These are phyloP conservation scores for Neomonachus schauinslandi DNA, from an alignment of 2,113 vertebrate genomes.

Conservation along the genomic window DNA sequence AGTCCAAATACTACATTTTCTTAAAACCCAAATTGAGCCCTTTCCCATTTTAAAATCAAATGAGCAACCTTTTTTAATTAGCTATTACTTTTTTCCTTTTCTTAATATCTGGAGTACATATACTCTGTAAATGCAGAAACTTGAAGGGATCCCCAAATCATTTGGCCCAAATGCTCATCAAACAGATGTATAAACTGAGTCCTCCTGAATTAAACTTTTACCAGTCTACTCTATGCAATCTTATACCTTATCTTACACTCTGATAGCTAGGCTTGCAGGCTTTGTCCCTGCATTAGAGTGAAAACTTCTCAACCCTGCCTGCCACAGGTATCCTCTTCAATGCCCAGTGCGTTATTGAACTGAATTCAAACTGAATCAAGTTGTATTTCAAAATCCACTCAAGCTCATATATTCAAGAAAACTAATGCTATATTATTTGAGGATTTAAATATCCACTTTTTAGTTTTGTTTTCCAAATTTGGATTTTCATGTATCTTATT, in stretches of 20 bases:
- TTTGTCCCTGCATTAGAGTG: neutral
- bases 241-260: neutral
- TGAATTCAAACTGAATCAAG: neutral
- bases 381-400: neutral
- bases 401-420: neutral
- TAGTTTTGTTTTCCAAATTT: conserved; percentile 8
- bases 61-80: neutral
- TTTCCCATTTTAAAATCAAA: neutral
- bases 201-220: neutral
- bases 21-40: neutral
- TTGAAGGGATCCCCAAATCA: neutral
- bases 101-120: neutral
- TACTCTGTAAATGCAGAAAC: neutral
- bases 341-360: neutral
- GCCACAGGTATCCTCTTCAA: neutral
- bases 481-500: neutral
- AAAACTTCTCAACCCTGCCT: neutral
- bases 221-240: neutral
- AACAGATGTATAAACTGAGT: neutral
- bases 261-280: neutral
- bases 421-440: neutral
- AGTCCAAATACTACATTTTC: neutral
- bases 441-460: neutral
- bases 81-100: neutral
- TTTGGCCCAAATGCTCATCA: neutral